These are phyloP conservation scores for Odontamblyopus rebecca DNA, from an alignment of 2,797 vertebrate species.

Conservation along the genomic window DNA sequence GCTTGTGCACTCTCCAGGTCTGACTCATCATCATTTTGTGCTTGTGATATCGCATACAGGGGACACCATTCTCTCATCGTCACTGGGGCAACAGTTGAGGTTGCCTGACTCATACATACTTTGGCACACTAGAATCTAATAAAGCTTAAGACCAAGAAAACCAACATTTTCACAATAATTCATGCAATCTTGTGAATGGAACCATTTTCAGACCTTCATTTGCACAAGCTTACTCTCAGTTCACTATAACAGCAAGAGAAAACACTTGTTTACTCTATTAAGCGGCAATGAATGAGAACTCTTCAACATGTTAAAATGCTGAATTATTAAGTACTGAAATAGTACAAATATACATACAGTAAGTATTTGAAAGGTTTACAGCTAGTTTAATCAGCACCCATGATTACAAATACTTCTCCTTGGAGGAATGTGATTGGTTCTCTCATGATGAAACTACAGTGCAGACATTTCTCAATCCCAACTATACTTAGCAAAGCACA, in stretches of 20 bases:
- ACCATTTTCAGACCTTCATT: neutral
- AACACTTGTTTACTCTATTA: neutral
- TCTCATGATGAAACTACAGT: neutral
- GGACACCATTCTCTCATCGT: slow-evolving; percentile 42
- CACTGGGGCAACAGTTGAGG: slow-evolving; percentile 45
- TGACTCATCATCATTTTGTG: slow-evolving; percentile 67
- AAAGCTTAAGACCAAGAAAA: slow-evolving; percentile 8
- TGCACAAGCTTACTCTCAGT: slow-evolving; percentile 1
- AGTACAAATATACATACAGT: neutral
- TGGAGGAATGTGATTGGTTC: neutral
- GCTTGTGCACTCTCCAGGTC: slow-evolving; percentile 26
- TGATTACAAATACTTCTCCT: neutral
- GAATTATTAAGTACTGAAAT: neutral
- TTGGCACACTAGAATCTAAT: neutral
- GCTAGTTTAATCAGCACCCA: neutral
- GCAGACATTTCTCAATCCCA: neutral
- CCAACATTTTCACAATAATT: slow-evolving; percentile 15
- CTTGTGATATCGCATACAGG: slow-evolving; percentile 54
- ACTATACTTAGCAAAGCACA: neutral
- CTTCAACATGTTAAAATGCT: neutral
- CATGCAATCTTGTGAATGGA: slow-evolving; percentile 1
- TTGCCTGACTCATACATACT: slow-evolving; percentile 44
- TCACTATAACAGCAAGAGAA: neutral
- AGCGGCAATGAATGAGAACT: neutral
- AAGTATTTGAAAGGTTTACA: neutral